phyloP scores from a whole-genome alignment of 1,140 invertebrate species.

The Melanaphis sacchari region DNA sequence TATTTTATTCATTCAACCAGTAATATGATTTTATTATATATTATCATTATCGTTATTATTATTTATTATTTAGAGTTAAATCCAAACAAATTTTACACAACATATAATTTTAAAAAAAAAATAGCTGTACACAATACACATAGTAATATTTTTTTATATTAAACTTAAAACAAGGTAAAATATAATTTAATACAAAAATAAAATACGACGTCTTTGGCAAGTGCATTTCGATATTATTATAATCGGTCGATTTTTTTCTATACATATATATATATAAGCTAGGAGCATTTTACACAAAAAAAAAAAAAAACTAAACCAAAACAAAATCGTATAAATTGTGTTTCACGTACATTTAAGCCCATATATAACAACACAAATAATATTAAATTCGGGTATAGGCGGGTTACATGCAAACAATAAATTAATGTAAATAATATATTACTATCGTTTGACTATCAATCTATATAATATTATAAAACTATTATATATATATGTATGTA shows the following conservation, averaged over 20 bases:
- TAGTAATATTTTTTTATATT: background rate
- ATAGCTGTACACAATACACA: conserved; percentile 30
- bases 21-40: conserved; percentile 5
- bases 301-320: background rate
- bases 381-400: background rate
- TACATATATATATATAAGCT: background rate
- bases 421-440: conserved; percentile 1
- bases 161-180: background rate
- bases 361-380: background rate
- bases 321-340: background rate
- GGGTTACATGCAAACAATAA: conserved; percentile 9
- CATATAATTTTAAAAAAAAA: background rate
- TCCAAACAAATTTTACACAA: conserved; percentile 18
- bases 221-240: background rate
- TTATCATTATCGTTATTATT: background rate
- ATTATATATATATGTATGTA: background rate
- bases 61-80: background rate
- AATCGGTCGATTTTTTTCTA: background rate
- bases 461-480: conserved; percentile 11
- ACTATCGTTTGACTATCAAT: background rate
- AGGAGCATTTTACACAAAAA: background rate
- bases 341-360: background rate
- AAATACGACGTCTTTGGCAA: conserved; percentile 42
- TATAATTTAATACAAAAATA: conserved; percentile 20
- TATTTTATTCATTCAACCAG: conserved; percentile 14